Percentiles rank a stretch among this genome's conserved stretches.
These are phyloP conservation scores for Cyphomyrus discorhynchus DNA, from an alignment of 2,113 vertebrate genomes.

Conservation along the genomic window DNA sequence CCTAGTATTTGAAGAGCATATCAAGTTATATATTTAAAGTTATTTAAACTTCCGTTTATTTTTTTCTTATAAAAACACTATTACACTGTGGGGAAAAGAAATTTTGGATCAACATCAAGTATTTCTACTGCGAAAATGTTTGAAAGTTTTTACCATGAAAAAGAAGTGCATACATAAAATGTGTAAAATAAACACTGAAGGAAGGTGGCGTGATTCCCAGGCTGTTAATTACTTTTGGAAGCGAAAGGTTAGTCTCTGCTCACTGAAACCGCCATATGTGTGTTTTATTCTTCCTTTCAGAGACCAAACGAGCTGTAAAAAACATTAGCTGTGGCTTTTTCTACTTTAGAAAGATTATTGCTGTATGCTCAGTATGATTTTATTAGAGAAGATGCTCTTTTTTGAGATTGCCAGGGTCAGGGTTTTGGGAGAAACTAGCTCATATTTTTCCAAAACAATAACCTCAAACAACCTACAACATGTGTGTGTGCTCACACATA, in stretches of 20 bases:
- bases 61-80: not conserved
- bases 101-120: not conserved
- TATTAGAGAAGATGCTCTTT: not conserved
- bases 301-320: not conserved
- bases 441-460: not conserved
- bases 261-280: not conserved
- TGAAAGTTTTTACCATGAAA: not conserved
- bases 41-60: not conserved
- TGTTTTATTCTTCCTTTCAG: not conserved
- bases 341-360: not conserved
- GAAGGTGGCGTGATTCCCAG: not conserved
- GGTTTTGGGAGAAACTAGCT: not conserved
- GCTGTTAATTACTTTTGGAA: not conserved
- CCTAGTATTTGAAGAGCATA: not conserved
- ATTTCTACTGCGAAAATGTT: not conserved
- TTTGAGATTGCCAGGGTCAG: not conserved
- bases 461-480: not conserved
- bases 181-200: not conserved
- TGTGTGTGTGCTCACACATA: not conserved
- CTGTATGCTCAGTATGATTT: not conserved
- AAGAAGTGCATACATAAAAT: not conserved
- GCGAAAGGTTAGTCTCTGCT: not conserved
- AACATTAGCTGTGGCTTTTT: not conserved
- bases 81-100: no score
- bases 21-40: not conserved